Evolutionary conservation across 2,797 vertebrate species (phyloP), one percentile per base, ranked within the genome.

Genomic region (Rhabdophis nuchalis): DNA sequence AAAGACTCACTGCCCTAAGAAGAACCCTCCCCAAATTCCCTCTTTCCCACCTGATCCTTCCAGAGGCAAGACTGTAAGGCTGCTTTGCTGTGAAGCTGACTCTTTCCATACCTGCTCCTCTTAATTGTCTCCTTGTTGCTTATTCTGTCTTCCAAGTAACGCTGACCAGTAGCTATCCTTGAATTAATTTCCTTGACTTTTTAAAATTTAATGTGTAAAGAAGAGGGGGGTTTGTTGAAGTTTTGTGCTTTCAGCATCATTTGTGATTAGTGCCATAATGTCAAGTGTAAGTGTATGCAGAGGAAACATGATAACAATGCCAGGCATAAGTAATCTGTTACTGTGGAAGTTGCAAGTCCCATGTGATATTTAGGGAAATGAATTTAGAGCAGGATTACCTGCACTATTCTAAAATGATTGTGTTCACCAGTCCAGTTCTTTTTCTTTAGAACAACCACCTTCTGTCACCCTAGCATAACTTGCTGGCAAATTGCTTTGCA

Each of bases 221-320:
- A 56, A 36, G 72, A 41, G 36, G 18, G 72, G 20, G 36, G 3
- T 5, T 50, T 5, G 46, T 82, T 20, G 3, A 82, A 82, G 72
- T 82, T 82, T 36, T 87, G 86, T 87, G 86, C n/a, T 87, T 87
- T 87, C 56, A 87, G 53, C n/a, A 87, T 54, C 86, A 87, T 87
- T 87, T 87, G 54, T 36, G 29, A 7, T 32, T 32, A 57, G 86
- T 57, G 86, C 86, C 27, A 57, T 57, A 57, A 87, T 87, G 86
- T 52, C 86, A 87, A 87, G 86, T 87, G 86, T 87, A 36, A 87
- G 18, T 87, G 86, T 57, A 7, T 57, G 86, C 56, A 23, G 32
- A 1, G 12, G 32, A 46, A 61, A 52, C n/a, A n/a, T 36, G 25
- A 6, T 46, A 68, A 13, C 46, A 27, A 32, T 5, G 7, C 2